Evolutionary conservation across 1,140 invertebrate species (phyloP).

Genomic region (Carposina sasakii): DNA sequence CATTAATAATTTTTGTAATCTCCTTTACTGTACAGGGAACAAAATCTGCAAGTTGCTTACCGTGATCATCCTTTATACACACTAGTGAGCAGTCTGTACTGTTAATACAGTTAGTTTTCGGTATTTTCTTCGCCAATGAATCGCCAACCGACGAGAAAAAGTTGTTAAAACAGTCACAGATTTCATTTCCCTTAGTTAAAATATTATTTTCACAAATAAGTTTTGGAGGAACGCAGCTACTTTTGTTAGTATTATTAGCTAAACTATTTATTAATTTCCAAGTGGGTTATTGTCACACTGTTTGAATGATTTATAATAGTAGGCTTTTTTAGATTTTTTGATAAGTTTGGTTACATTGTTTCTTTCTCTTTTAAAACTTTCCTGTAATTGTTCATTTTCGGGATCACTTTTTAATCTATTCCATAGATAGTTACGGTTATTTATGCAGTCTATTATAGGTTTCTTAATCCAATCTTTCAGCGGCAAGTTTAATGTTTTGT

Average conservation of each 20-base stretch:
- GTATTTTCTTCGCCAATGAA: constrained; percentile 20
- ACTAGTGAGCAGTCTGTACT: not conserved
- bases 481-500: constrained; percentile 1
- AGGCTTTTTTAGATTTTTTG: not conserved
- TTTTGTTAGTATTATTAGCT: constrained; percentile 16
- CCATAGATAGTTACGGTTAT: not conserved
- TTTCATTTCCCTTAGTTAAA: constrained; percentile 12
- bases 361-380: not conserved
- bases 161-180: constrained; percentile 27
- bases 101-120: constrained; percentile 8
- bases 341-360: not conserved
- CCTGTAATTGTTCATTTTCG: not conserved
- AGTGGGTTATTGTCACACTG: not conserved
- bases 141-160: constrained; percentile 25
- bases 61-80: not conserved
- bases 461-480: constrained; percentile 7
- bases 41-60: not conserved
- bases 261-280: constrained; percentile 21
- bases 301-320: not conserved
- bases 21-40: not conserved
- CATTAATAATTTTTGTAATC: constrained; percentile 14
- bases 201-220: not conserved
- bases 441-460: not conserved
- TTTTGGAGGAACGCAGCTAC: not conserved
- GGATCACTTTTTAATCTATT: not conserved